Base-by-base conservation (phyloP, 2,797 vertebrate genomes). In the Kryptolebias ocellatus region DNA sequence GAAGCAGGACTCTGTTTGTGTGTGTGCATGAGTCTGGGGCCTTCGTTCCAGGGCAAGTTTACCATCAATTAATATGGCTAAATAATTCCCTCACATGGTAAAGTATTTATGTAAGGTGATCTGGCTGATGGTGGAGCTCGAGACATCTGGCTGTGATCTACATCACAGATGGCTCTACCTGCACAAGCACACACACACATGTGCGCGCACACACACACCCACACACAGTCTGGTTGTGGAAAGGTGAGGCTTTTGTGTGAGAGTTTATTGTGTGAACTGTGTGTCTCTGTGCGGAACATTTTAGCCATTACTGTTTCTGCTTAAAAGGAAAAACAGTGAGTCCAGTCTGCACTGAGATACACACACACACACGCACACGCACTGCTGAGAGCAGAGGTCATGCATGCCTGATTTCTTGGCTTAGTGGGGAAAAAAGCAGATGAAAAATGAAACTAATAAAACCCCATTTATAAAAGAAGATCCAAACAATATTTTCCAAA, bases 21-120 rank as follows among this genome's bases (percentile, higher is more conserved):
- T 78, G 83, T 66, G n/a, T 74, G 66, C 34, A 60, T 67, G 53
- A 75, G 80, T 76, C 71, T 72, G 78, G 79, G 84, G 86, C 79
- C 82, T 90, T 87, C 90, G 90, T 96, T 95, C 91, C 93, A 94
- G 94, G 93, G 94, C 94, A 93, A 95, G 94, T 95, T 96, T 95
- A 95, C 95, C 91, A 93, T 96, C 95, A 95, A 96, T 96, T 95
- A 97, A 97, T 95, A 93, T 94, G 93, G 83, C 92, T 92, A 94
- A 96, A 95, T 96, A 94, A 96, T 95, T 95, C 92, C 94, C 95
- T 95, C 94, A 93, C 93, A 94, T 96, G 95, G 93, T 91, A 95
- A 95, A 95, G 93, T 87, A 94, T 93, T 95, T 95, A 95, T 94
- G 95, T 95, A 96, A 96, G 92, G 89, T 72, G 94, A 95, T 94